A percentile compares a stretch with the other conserved stretches of the same genome.
These are phyloP conservation scores for Arion vulgaris DNA, from an alignment of 1,140 invertebrate species.

Conservation along the genomic window DNA sequence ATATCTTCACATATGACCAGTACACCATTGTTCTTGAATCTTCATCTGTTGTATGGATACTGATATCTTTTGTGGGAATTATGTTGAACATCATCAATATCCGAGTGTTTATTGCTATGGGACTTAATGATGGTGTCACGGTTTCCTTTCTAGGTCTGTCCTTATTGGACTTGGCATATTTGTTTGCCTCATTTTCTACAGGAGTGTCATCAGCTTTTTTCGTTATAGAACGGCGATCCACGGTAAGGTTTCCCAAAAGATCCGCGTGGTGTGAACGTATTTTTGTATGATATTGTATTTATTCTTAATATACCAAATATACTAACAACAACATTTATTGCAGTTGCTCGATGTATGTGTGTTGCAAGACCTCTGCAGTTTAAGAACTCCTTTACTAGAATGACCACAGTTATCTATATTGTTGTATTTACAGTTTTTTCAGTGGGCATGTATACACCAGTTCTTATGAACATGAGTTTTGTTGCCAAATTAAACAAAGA, in stretches of 20 bases:
- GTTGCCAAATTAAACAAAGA: neutral
- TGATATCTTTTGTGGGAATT: neutral
- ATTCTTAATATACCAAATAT: neutral
- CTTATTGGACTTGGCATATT: neutral
- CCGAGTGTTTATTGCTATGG: neutral
- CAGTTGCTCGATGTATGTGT: constrained; percentile 13
- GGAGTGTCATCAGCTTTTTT: neutral
- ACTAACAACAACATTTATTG: constrained; percentile 9
- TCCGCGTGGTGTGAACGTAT: neutral
- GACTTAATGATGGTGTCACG: neutral
- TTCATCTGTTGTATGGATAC: neutral
- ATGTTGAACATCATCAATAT: neutral
- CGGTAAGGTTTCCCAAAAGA: neutral
- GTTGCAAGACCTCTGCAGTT: constrained; percentile 3
- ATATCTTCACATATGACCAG: neutral
- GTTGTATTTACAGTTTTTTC: neutral
- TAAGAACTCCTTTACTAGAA: neutral
- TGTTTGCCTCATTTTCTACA: neutral
- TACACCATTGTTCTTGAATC: neutral
- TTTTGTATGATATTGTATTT: neutral
- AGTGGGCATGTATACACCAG: neutral
- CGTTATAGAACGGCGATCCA: neutral
- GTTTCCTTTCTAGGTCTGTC: constrained; percentile 15
- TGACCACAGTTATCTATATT: neutral
- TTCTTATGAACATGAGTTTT: neutral